Evolutionary conservation across 2,888 invertebrate genomes (phyloP).

Genomic region (Orthosia incerta): DNA sequence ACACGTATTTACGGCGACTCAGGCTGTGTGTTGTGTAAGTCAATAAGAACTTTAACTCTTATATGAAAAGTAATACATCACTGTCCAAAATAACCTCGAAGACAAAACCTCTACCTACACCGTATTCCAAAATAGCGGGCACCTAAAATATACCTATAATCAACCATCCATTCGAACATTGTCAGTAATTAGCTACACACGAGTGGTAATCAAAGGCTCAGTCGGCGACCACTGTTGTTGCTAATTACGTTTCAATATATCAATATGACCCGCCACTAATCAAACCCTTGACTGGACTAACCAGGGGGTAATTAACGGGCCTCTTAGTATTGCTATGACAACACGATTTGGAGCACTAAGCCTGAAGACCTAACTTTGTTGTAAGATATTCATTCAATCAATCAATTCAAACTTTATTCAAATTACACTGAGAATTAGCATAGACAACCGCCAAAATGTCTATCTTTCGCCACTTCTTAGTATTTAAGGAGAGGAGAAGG

Average conservation of each 20-base stretch:
- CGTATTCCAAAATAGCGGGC: neutral
- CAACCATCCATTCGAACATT: neutral
- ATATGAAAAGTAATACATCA: neutral
- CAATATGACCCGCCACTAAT: conserved; percentile 58
- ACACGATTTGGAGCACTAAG: conserved; percentile 8
- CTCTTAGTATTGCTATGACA: conserved; percentile 29
- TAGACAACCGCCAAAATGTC: neutral
- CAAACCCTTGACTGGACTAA: conserved; percentile 55
- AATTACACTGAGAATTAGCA: neutral
- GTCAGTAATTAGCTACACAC: conserved; percentile 38
- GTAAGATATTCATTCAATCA: neutral
- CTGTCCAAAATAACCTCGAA: neutral
- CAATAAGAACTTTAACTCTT: neutral
- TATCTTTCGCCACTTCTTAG: neutral
- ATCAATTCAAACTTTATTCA: conserved; percentile 9
- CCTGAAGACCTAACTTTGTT: neutral
- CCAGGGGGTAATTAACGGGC: conserved; percentile 50
- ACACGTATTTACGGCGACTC: no score
- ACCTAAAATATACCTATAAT: neutral
- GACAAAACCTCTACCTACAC: neutral
- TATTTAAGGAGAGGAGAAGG: neutral
- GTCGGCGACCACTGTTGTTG: conserved; percentile 49
- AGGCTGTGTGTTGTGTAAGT: no score
- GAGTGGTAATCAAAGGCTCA: conserved; percentile 49
- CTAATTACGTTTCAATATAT: conserved; percentile 63